These are phyloP conservation scores for Yponomeuta sedellus DNA, from an alignment of 2,888 invertebrate genomes.

Conservation along the genomic window DNA sequence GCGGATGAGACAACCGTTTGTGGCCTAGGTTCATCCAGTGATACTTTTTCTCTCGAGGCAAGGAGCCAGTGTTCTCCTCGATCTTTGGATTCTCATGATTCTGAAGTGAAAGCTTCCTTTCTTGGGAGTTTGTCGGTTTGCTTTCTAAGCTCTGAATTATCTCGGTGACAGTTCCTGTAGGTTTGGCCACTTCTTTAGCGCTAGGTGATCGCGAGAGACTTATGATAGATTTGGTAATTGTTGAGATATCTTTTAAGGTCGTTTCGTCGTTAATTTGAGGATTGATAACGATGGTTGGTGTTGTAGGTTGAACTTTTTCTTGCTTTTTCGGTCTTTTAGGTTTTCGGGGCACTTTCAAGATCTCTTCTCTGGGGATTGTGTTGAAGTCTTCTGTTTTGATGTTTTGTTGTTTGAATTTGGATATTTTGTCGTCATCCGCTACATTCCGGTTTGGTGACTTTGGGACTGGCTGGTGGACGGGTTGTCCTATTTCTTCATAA, in stretches of 20 bases:
- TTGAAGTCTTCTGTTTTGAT: constrained; percentile 42
- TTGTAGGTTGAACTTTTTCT: background rate
- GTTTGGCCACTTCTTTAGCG: constrained; percentile 42
- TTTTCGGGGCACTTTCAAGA: constrained; percentile 59
- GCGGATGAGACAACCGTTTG: constrained; percentile 63
- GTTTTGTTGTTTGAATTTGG: constrained; percentile 31
- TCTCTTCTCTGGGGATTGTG: constrained; percentile 49
- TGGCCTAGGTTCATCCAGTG: constrained; percentile 66
- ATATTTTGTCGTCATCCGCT: constrained; percentile 64
- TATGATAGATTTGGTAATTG: constrained; percentile 56
- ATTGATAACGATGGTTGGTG: constrained; percentile 3
- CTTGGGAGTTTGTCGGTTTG: constrained; percentile 28
- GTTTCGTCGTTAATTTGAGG: constrained; percentile 15
- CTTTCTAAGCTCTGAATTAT: constrained; percentile 47
- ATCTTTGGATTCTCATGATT: constrained; percentile 35
- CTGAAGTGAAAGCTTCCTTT: constrained; percentile 56
- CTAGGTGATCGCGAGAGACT: constrained; percentile 58
- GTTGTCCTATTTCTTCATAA: constrained; percentile 65
- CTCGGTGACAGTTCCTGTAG: constrained; percentile 34
- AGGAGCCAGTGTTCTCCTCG: constrained; percentile 48
- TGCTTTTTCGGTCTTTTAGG: constrained; percentile 54
- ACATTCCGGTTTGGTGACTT: constrained; percentile 43
- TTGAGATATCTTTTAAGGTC: constrained; percentile 40
- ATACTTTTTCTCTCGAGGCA: constrained; percentile 56
- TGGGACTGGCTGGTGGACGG: constrained; percentile 24